phyloP scores from a whole-genome alignment of 1,140 invertebrate species.

The Nomia melanderi region DNA sequence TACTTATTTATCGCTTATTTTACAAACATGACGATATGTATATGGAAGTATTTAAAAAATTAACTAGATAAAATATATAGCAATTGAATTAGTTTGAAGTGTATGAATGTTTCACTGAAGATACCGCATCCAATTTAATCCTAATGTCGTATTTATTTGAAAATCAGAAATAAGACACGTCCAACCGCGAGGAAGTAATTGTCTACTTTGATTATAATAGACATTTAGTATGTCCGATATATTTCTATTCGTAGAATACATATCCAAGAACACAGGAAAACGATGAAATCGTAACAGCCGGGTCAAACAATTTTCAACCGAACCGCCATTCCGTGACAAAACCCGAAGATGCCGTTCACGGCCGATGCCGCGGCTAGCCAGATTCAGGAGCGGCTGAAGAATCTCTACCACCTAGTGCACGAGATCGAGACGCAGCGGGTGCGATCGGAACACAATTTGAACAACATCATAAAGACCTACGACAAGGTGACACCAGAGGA shows the following conservation, averaged over 20 bases:
- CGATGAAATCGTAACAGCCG: background rate
- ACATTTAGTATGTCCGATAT: background rate
- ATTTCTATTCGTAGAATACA: conserved; percentile 5
- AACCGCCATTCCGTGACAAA: background rate
- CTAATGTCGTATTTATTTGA: background rate
- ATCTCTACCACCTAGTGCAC: conserved; percentile 88
- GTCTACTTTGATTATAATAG: no score
- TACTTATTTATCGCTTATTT: background rate
- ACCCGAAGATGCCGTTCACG: conserved; percentile 85
- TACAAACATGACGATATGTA: background rate
- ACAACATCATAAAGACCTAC: conserved; percentile 89
- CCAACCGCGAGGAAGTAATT: no score
- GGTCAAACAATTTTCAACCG: background rate
- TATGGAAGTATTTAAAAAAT: background rate
- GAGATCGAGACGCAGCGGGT: conserved; percentile 90
- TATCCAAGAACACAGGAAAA: background rate
- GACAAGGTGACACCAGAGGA: conserved; percentile 88
- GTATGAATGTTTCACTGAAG: accelerated
- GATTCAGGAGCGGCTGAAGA: conserved; percentile 90
- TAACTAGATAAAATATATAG: no score
- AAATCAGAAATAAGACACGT: no score
- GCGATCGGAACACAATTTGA: conserved; percentile 89
- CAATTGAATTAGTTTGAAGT: background rate
- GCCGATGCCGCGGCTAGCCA: conserved; percentile 90
- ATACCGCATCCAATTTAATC: background rate